Base-by-base conservation (phyloP, 2,888 invertebrate species). In the Nomada ruficornis region DNA sequence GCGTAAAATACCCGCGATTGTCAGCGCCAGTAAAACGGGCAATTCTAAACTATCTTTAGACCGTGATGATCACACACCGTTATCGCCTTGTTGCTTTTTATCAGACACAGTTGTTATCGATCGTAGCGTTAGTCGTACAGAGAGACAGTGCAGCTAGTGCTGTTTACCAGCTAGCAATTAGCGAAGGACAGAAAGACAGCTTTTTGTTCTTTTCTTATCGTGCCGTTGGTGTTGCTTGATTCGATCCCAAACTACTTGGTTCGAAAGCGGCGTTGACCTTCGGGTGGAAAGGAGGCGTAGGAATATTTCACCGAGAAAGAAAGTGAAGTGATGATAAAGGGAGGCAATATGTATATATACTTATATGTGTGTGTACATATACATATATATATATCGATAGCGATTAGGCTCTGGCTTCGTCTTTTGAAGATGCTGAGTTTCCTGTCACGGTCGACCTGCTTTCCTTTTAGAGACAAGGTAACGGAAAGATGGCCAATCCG, bases 1-100 rank as follows among this genome's bases (percentile, higher is more conserved):
- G 54, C 11, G 81, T 69, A 62, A 69, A 70, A 71, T 60, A 44
- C 60, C 77, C 72, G 73, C 77, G 77, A 82, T 77, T 65, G 65
- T 81, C 76, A 67, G 52, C 54, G 62, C 44, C 52, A 11, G 44
- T 20, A 26, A 15, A 50, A 36, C 42, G 55, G 64, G 47, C 64
- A 50, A 73, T 60, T 54, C 60, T 60, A 60, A 63, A 54, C 80
- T 80, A 80, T 80, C 64, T 57, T 80, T 81, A 81, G 82, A 82
- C 77, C 82, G 82, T n/a, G 69, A 59, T 62, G 67, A 77, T 67
- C 59, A 54, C 63, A 54, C 52, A 44, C 54, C 50, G 65, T 69
- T 73, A 82, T 77, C 83, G 36, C 60, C 77, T 62, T 10, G 68
- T 59, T 55, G n/a, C 64, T 62, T 73, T 70, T 82, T 83, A 82